A percentile compares a stretch with the other conserved stretches of the same genome.
These are phyloP conservation scores for Silurus lanzhouensis DNA, from an alignment of 2,797 vertebrate species.

Conservation along the genomic window DNA sequence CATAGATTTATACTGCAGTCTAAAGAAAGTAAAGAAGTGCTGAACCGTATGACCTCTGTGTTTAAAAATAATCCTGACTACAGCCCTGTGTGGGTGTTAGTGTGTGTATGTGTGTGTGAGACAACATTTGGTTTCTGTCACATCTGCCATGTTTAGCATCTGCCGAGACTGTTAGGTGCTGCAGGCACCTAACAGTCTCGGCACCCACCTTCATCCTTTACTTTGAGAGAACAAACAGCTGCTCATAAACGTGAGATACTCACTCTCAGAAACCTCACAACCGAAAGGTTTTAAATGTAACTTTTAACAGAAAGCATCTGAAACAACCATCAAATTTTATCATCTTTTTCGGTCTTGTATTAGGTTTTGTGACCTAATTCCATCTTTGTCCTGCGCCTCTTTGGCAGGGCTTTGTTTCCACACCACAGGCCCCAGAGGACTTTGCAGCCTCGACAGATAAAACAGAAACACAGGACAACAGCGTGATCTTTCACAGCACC, in stretches of 20 bases:
- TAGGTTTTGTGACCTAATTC: slow-evolving; percentile 17
- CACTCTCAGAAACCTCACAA: neutral
- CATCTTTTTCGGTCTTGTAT: slow-evolving; percentile 5
- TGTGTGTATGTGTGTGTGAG: neutral
- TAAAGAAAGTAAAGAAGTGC: neutral
- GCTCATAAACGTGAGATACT: neutral
- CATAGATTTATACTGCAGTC: neutral
- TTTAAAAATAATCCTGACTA: neutral
- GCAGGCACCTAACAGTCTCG: neutral
- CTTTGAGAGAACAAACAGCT: neutral
- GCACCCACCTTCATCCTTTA: neutral
- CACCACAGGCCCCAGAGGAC: slow-evolving; percentile 51
- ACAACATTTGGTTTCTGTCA: neutral
- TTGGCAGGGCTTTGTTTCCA: slow-evolving; percentile 27
- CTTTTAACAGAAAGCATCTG: neutral
- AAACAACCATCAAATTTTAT: neutral
- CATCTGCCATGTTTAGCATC: neutral
- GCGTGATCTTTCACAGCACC: slow-evolving; percentile 74
- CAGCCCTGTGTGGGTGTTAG: neutral
- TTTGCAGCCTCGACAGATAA: slow-evolving; percentile 43
- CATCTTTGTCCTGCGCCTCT: slow-evolving; percentile 40
- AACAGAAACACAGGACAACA: slow-evolving; percentile 62
- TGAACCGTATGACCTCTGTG: neutral
- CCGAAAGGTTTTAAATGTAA: neutral
- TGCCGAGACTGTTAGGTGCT: neutral